Evolutionary conservation across 2,797 vertebrate genomes (phyloP), one percentile per base, ranked within the genome.

Genomic region (Centroberyx gerrardi): DNA sequence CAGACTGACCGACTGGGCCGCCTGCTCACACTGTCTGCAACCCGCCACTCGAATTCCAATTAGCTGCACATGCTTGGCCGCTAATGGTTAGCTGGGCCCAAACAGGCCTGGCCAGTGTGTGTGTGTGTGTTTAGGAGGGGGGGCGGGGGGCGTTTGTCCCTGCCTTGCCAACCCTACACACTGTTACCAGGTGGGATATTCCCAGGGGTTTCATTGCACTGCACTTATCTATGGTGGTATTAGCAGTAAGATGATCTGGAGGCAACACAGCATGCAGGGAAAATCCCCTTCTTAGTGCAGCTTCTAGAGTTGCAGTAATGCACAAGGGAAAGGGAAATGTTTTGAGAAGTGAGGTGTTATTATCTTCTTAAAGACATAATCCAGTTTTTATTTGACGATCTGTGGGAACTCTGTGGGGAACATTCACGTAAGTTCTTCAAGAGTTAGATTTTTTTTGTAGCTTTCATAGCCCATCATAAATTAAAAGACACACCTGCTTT

Each of bases 101-200:
- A 77, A 80, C 77, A 60, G 61, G 63, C 77, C 71, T 28, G 12
- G 44, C 2, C 0, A 13, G 40, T 7, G 27, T 7, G 49, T 42
- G 36, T 42, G 28, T 38, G 51, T 18, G 29, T n/a, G 46, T 31
- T 1, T 27, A 10, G 14, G 56, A 9, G 33, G 28, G 9, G 28
- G 4, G 56, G 1, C 49, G 33, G 12, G 14, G 28, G 56, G 53
- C 27, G 44, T 44, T 13, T 42, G 28, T 28, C 56, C 71, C 0
- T 29, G 72, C 62, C 76, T 54, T 69, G 72, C 46, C 58, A 72
- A 76, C 60, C 62, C 67, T 44, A 33, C 1, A 67, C 52, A 56
- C 60, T 38, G 51, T 80, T 68, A 73, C 71, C 88, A 88, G 82
- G 83, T 92, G 83, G 62, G 63, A 78, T 54, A 68, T 89, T 90